phyloP scores from a whole-genome alignment of 2,888 invertebrate genomes.

The Endotricha flammealis region DNA sequence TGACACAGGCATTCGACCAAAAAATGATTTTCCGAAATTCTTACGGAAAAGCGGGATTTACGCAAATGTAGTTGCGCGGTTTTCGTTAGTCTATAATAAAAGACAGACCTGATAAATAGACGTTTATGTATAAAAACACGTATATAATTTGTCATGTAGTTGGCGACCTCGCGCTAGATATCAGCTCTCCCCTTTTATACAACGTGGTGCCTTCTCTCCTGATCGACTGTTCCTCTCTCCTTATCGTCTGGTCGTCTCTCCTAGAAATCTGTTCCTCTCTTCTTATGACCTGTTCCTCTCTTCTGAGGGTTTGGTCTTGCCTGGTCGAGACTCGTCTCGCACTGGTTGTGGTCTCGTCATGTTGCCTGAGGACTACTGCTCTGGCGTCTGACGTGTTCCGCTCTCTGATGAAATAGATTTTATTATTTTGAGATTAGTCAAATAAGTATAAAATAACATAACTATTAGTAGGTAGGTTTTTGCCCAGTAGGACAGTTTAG shows the following conservation, averaged over 20 bases:
- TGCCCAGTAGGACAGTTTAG: no score
- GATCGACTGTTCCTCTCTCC: constrained; percentile 27
- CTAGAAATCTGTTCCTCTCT: constrained; percentile 40
- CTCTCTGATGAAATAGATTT: constrained; percentile 53
- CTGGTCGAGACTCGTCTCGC: constrained; percentile 46
- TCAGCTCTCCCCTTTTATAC: constrained; percentile 89
- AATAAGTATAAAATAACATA: no score
- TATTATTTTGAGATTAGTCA: constrained; percentile 12
- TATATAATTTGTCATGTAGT: constrained; percentile 59
- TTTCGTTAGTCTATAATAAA: no score
- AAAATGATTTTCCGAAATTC: no score
- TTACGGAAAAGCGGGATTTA: no score
- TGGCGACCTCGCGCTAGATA: constrained; percentile 83
- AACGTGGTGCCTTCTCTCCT: constrained; percentile 62
- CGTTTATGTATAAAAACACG: constrained; percentile 69
- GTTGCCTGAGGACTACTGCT: constrained; percentile 55
- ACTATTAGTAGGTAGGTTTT: no score
- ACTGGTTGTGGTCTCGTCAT: constrained; percentile 76
- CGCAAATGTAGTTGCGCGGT: no score
- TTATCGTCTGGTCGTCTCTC: constrained; percentile 30
- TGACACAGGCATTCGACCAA: no score
- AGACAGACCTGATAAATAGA: constrained; percentile 63
- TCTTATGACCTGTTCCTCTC: constrained; percentile 53
- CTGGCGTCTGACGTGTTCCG: constrained; percentile 69
- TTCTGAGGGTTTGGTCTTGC: constrained; percentile 23